A percentile compares a stretch with the other conserved stretches of the same genome.
These are phyloP conservation scores for Philhelius pedissequus DNA, from an alignment of 2,888 invertebrate species.

Conservation along the genomic window DNA sequence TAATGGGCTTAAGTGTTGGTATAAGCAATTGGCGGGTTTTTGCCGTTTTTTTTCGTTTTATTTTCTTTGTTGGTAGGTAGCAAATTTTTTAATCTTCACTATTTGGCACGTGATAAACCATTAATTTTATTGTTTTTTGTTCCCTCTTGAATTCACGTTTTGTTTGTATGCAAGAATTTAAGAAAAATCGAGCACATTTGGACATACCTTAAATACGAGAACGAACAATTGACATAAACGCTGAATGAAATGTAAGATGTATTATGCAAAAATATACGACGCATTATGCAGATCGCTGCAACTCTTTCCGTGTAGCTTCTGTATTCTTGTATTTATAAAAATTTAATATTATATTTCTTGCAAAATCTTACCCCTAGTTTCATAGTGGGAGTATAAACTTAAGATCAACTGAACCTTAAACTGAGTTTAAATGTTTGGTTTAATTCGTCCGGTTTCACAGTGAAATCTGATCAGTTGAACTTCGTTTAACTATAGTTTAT, in stretches of 20 bases:
- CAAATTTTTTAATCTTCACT: conserved; percentile 35
- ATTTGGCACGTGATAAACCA: conserved; percentile 58
- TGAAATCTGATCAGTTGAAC: no score
- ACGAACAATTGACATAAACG: background rate
- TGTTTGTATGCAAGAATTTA: background rate
- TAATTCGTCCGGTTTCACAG: no score
- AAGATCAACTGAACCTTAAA: no score
- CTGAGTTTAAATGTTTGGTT: no score
- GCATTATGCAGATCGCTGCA: no score
- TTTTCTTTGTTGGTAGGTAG: background rate
- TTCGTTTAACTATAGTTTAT: no score
- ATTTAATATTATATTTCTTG: no score
- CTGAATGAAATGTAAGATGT: background rate
- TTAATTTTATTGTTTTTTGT: conserved; percentile 7
- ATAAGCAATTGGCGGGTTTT: conserved; percentile 7
- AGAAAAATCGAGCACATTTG: background rate
- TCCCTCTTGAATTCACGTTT: background rate
- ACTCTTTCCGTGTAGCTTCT: no score
- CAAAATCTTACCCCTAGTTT: no score
- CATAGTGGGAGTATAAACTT: no score
- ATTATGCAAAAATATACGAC: no score
- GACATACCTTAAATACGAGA: background rate
- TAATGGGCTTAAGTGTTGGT: conserved; percentile 44
- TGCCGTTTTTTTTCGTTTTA: background rate
- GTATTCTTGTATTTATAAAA: no score